Conservation (phyloP, 2,888 invertebrate species). For the Cremastinae sp. region DNA sequence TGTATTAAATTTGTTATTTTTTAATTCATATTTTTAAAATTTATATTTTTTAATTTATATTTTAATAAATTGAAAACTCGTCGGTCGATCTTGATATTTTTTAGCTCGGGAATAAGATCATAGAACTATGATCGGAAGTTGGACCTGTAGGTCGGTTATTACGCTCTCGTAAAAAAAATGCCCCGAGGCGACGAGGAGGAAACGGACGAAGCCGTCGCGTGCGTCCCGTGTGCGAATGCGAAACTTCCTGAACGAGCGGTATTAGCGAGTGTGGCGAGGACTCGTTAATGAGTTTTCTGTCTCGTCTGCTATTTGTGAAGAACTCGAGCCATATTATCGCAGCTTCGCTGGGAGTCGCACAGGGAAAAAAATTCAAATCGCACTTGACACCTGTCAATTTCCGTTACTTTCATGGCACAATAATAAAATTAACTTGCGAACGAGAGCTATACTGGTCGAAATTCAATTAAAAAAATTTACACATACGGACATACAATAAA, state of each 20-base stretch:
- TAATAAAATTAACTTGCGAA: too few species aligned
- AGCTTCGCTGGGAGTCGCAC: slow-evolving; percentile 25
- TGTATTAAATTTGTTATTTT: too few species aligned
- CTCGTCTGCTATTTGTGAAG: slow-evolving; percentile 19
- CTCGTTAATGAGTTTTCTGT: slow-evolving; percentile 57
- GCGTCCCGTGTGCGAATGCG: slow-evolving; percentile 22
- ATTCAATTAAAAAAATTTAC: too few species aligned
- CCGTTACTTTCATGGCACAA: too few species aligned
- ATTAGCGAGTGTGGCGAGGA: slow-evolving; percentile 57
- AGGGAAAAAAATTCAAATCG: slow-evolving; percentile 13
- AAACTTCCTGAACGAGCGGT: slow-evolving; percentile 61
- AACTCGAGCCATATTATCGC: slow-evolving; percentile 35
- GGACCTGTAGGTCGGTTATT: slow-evolving; percentile 29
- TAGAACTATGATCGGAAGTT: slow-evolving; percentile 53
- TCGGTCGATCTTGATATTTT: too few species aligned
- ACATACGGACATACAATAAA: too few species aligned
- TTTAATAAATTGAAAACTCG: too few species aligned
- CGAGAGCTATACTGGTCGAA: too few species aligned
- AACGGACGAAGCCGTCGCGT: slow-evolving; percentile 42
- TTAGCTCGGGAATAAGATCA: too few species aligned
- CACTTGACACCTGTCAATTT: too few species aligned
- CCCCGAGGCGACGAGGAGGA: slow-evolving; percentile 42
- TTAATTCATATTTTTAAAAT: too few species aligned
- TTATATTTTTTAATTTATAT: too few species aligned
- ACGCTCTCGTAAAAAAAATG: slow-evolving; percentile 15